Percentiles rank a stretch among this genome's conserved stretches.
Evolutionary conservation across 2,888 invertebrate species (phyloP).

Genomic region (Drosophila fungiperda): DNA sequence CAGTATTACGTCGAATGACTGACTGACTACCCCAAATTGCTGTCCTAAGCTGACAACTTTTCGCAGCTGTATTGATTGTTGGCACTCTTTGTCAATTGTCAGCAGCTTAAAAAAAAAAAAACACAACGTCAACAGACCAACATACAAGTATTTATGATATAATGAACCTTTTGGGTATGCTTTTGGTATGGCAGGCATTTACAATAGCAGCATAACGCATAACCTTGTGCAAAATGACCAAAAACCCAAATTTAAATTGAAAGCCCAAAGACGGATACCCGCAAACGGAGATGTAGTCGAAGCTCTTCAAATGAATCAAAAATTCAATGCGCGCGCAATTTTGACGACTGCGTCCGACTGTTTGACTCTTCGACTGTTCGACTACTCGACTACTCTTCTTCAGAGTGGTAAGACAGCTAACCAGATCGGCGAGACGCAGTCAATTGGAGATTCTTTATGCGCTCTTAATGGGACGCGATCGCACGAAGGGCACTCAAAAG

Average conservation of each 20-base stretch:
- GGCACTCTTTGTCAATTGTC: slow-evolving; percentile 51
- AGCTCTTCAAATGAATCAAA: slow-evolving; percentile 66
- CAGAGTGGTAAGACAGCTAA: slow-evolving; percentile 23
- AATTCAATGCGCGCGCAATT: slow-evolving; percentile 72
- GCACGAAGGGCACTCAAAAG: slow-evolving; percentile 71
- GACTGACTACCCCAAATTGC: slow-evolving; percentile 39
- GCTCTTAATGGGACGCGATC: slow-evolving; percentile 33
- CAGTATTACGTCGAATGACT: background rate
- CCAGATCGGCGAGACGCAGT: slow-evolving; percentile 46
- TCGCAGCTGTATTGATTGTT: slow-evolving; percentile 26
- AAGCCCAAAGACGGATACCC: slow-evolving; percentile 14
- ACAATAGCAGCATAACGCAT: slow-evolving; percentile 61
- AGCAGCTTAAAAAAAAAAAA: slow-evolving; percentile 41
- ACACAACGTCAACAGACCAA: slow-evolving; percentile 32
- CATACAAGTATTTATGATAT: slow-evolving; percentile 63
- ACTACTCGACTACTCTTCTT: slow-evolving; percentile 20
- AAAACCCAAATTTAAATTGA: slow-evolving; percentile 38
- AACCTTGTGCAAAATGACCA: slow-evolving; percentile 75
- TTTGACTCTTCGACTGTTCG: slow-evolving; percentile 31
- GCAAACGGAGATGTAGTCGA: slow-evolving; percentile 29
- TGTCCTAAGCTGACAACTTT: slow-evolving; percentile 27
- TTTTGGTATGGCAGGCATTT: slow-evolving; percentile 47
- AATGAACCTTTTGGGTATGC: slow-evolving; percentile 52
- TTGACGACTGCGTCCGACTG: slow-evolving; percentile 53
- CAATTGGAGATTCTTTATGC: slow-evolving; percentile 75